A percentile compares a stretch with the other conserved stretches of the same genome.
Conservation (phyloP, 2,888 invertebrate genomes). For the Encarsia formosa region DNA sequence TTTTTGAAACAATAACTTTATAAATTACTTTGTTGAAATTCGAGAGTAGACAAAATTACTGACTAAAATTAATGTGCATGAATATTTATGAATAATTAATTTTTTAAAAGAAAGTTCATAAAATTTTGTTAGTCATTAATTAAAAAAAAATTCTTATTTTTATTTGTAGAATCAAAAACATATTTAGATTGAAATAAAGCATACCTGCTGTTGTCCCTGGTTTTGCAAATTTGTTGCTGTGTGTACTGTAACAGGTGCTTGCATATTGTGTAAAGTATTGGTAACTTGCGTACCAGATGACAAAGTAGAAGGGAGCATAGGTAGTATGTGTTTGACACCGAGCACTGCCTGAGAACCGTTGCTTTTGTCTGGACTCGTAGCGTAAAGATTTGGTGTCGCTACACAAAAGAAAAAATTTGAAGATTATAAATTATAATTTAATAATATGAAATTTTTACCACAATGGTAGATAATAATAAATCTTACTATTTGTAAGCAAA, state of each 20-base stretch:
- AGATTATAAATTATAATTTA: background rate
- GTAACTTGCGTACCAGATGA: conserved; percentile 52
- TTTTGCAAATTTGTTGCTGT: conserved; percentile 44
- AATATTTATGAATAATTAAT: no score
- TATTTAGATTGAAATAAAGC: background rate
- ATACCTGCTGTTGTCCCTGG: conserved; percentile 35
- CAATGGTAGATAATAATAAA: background rate
- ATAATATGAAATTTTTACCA: background rate
- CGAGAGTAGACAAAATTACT: no score
- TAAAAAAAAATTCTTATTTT: no score
- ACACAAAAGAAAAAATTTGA: background rate
- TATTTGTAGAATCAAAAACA: background rate
- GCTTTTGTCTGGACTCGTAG: conserved; percentile 54
- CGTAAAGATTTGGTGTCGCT: conserved; percentile 53
- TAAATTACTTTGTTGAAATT: no score
- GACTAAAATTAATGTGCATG: no score
- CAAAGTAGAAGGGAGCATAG: conserved; percentile 51
- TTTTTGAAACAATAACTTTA: no score
- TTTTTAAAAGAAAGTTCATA: no score
- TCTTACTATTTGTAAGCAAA: conserved; percentile 70
- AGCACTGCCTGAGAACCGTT: conserved; percentile 39
- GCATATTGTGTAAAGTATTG: conserved; percentile 50
- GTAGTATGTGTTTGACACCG: conserved; percentile 52
- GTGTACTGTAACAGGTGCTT: conserved; percentile 51
- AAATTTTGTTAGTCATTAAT: no score